These are phyloP conservation scores for Sacculina carcini DNA, from an alignment of 2,888 invertebrate genomes.

Conservation along the genomic window DNA sequence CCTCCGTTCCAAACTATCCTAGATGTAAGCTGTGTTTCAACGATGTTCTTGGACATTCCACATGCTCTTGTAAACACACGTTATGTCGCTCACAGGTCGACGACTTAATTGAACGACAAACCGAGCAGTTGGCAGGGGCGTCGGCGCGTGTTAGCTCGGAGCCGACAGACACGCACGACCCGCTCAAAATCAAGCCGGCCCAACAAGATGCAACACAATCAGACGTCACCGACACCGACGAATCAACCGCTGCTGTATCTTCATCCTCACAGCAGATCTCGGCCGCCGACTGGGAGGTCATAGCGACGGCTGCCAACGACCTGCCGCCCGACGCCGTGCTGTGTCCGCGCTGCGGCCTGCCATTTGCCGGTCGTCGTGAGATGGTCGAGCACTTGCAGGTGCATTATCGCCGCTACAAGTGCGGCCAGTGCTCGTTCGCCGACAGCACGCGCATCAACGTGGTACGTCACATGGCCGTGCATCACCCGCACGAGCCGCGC, in stretches of 20 bases:
- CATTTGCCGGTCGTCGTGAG: too few relatives aligned
- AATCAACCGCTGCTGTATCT: background rate
- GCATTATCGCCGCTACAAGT: conserved; percentile 23
- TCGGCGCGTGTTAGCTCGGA: too few relatives aligned
- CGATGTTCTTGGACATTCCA: too few relatives aligned
- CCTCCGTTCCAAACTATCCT: too few relatives aligned
- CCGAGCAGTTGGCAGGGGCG: too few relatives aligned
- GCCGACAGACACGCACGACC: too few relatives aligned
- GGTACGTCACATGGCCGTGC: background rate
- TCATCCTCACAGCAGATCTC: background rate
- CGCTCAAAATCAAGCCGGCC: too few relatives aligned
- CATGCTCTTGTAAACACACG: too few relatives aligned
- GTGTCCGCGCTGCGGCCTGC: background rate
- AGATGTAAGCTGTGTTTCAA: too few relatives aligned
- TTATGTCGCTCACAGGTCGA: too few relatives aligned
- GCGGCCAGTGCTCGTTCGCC: conserved; percentile 20
- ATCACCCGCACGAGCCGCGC: background rate
- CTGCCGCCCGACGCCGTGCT: too few relatives aligned
- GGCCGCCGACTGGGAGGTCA: background rate
- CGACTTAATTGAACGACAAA: too few relatives aligned
- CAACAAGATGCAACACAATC: conserved; percentile 28
- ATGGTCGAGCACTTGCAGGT: conserved; percentile 22
- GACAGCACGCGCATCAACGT: background rate
- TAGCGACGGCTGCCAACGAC: background rate
- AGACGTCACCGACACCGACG: conserved; percentile 11